Base-by-base conservation (phyloP, 2,888 invertebrate genomes). In the Acronicta aceris region DNA sequence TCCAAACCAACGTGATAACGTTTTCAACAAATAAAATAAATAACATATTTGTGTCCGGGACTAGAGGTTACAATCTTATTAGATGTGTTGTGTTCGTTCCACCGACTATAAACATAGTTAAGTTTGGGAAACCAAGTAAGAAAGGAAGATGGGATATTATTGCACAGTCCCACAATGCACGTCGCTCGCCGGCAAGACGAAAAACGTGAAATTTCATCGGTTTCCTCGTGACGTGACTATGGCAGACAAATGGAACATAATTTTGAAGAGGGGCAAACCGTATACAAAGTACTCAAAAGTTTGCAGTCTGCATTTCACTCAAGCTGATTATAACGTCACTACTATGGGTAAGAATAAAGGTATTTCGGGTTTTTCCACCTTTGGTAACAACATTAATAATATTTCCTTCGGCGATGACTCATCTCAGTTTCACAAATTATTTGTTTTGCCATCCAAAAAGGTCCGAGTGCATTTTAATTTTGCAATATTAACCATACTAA, bases 281-380 rank as follows among this genome's bases (percentile, higher is more conserved):
- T 89, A 89, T 57, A 95, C 95, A n/a, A 93, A 93, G 74, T 95
- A 95, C 81, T 95, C 95, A 5, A 95, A 95, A 90, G 95, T 95
- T 30, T 95, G 95, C 84, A 94, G 95, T 78, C 86, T 94, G 0
- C 94, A 95, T 79, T 95, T 95, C 83, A 94, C 90, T 0, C 91
- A 90, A 52, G 85, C 84, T 6, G 95, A 95, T 68, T 95, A 95
- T 81, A 95, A 93, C 85, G 91, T 95, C 84, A 95, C 95, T 51
- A 93, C 92, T 76, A 93, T 94, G 94, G 95, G 95, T 92, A 94
- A 95, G 93, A 92, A 90, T 87, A 92, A 90, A 93, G 91, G 90
- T 92, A 88, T 89, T 78, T 87, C 82, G 88, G 90, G 91, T 88
- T 91, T 93, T 91, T 90, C 90, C 90, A 86, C 52, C 63, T 75